Evolutionary conservation across 2,888 invertebrate species (phyloP), one percentile per base, ranked within the genome.

Genomic region (Pristionchus fissidentatus): DNA sequence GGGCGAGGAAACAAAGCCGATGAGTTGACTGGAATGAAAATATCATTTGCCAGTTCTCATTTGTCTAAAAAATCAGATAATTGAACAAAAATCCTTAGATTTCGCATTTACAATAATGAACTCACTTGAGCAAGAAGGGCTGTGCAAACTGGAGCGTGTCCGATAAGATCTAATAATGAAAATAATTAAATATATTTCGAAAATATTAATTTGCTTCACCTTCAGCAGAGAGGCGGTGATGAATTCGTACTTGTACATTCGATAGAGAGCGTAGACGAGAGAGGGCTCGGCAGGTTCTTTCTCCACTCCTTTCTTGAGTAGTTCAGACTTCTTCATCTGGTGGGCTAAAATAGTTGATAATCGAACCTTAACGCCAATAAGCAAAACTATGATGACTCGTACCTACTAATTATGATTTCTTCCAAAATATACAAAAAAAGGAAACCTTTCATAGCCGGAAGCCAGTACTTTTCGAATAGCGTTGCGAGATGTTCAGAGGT

Each of bases 221-320:
- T 91, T 91, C 73, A 91, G 83, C 1, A 84, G 49, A 0, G 96
- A 94, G 22, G 97, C 97, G 90, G 96, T 95, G 1, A 97, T 85
- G 92, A 97, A 97, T 83, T 96, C 95, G 0, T 95, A 95, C 77
- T 97, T 96, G 93, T 97, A 98, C 7, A 97, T 96, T 92, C 95
- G 95, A 88, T 96, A 94, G 73, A 99, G 94, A 0, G 96, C 95
- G 49, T 95, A 95, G 91, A 97, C 93, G 88, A 98, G 95, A 0
- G 96, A 97, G 0, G 96, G 96, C 80, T 95, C 94, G 55, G 87
- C 87, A 1, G 79, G 79, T 32, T 29, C 32, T 26, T 55, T n/a
- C n/a, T n/a, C n/a, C n/a, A n/a, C n/a, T n/a, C n/a, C n/a, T n/a
- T n/a, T n/a, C n/a, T n/a, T n/a, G n/a, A n/a, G n/a, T n/a, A n/a